Percentiles rank a stretch among this genome's conserved stretches.
Conservation (phyloP, 2,888 invertebrate species). For the Yponomeuta sedellus region DNA sequence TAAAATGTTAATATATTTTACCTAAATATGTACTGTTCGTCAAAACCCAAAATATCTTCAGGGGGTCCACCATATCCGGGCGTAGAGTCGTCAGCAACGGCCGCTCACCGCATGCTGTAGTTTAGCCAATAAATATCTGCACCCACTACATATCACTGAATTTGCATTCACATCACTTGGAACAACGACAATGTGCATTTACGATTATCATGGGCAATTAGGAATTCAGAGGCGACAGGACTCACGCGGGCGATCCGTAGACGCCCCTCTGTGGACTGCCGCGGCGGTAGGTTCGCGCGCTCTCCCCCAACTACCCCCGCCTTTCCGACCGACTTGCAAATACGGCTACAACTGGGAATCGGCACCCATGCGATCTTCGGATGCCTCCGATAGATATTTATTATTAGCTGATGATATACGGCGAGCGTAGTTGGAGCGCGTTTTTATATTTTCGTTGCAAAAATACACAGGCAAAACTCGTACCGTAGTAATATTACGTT, state of each 20-base stretch:
- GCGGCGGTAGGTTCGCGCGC: slow-evolving; percentile 31
- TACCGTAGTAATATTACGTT: not conserved
- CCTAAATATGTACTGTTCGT: slow-evolving; percentile 89
- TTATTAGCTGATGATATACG: slow-evolving; percentile 10
- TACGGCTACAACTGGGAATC: slow-evolving; percentile 29
- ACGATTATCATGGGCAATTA: not conserved
- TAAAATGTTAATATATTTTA: slow-evolving; percentile 38
- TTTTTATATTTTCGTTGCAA: slow-evolving; percentile 1
- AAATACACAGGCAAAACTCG: not conserved
- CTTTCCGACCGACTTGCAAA: slow-evolving; percentile 51
- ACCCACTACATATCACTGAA: slow-evolving; percentile 25
- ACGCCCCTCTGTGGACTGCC: slow-evolving; percentile 68
- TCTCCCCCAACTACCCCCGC: slow-evolving; percentile 62
- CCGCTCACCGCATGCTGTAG: slow-evolving; percentile 69
- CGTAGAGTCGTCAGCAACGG: slow-evolving; percentile 43
- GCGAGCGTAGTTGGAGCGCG: not conserved
- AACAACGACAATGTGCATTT: slow-evolving; percentile 9
- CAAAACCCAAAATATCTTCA: slow-evolving; percentile 89
- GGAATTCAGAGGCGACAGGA: slow-evolving; percentile 23
- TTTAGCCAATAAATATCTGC: slow-evolving; percentile 32
- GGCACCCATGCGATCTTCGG: not conserved
- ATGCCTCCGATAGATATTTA: slow-evolving; percentile 7
- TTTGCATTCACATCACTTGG: slow-evolving; percentile 12
- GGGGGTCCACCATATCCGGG: slow-evolving; percentile 86
- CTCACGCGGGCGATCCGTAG: slow-evolving; percentile 49